Percentiles rank a stretch among this genome's conserved stretches.
Evolutionary conservation across 1,140 invertebrate species (phyloP).

Genomic region (Brachionus rotundiformis): DNA sequence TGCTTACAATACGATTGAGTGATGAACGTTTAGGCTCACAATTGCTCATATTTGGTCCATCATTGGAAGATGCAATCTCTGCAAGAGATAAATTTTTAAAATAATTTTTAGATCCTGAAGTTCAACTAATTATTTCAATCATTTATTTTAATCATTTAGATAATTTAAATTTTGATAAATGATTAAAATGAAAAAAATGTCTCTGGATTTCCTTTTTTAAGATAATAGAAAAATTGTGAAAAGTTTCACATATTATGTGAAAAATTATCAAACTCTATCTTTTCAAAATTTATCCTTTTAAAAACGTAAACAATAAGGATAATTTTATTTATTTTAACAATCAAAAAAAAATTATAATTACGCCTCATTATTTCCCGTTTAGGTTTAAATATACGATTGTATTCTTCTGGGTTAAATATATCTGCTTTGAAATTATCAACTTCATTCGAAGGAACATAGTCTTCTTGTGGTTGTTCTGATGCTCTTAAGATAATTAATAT

Average conservation of each 20-base stretch:
- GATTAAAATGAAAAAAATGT: too few species aligned
- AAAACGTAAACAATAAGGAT: too few species aligned
- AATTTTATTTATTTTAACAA: too few species aligned
- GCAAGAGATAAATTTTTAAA: neutral
- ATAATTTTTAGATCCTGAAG: neutral
- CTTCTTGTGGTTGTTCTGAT: constrained; percentile 16
- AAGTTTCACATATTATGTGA: too few species aligned
- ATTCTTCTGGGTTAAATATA: constrained; percentile 51
- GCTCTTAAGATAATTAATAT: neutral
- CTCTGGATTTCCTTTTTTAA: too few species aligned
- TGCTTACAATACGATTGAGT: neutral
- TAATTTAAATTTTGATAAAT: too few species aligned
- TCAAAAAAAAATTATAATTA: neutral
- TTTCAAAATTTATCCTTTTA: too few species aligned
- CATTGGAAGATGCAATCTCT: neutral
- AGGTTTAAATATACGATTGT: constrained; percentile 46
- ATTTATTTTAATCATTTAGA: too few species aligned
- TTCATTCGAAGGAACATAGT: neutral
- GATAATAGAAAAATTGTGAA: too few species aligned
- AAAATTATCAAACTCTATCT: too few species aligned
- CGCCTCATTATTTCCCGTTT: constrained; percentile 7
- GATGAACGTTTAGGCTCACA: neutral
- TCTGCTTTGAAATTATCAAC: neutral
- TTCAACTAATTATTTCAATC: too few species aligned
- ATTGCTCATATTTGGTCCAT: neutral